Percentiles rank a stretch among this genome's conserved stretches.
Conservation (phyloP, 35 echinoderm and acorn worm species). For the Eucidaris tribuloides region DNA sequence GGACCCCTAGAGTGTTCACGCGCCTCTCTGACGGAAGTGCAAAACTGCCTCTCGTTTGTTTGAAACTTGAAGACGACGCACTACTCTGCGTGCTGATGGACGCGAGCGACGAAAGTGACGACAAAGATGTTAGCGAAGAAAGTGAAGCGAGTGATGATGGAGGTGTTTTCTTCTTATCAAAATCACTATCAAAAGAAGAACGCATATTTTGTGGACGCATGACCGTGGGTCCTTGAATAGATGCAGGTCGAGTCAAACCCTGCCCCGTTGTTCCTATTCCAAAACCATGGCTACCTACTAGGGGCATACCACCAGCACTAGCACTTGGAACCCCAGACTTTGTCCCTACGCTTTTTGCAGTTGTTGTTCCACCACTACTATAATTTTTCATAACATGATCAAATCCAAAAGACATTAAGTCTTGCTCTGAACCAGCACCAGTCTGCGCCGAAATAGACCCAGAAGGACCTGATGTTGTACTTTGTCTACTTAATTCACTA, state of each 20-base stretch:
- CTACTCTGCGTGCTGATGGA: too few species aligned
- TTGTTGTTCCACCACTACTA: background rate
- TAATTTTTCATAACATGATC: conserved; percentile 88
- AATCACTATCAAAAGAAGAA: too few species aligned
- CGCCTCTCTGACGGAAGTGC: too few species aligned
- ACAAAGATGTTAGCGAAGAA: too few species aligned
- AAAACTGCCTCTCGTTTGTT: too few species aligned
- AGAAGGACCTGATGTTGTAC: background rate
- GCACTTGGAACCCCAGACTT: background rate
- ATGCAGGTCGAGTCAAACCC: background rate
- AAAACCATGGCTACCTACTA: background rate
- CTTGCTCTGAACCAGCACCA: conserved; percentile 5
- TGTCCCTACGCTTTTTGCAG: background rate
- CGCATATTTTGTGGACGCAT: too few species aligned
- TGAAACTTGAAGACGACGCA: too few species aligned
- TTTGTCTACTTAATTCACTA: background rate
- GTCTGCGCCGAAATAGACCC: background rate
- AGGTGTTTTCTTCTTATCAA: too few species aligned
- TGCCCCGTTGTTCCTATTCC: conserved; percentile 8
- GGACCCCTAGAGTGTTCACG: background rate
- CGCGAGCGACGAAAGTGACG: too few species aligned
- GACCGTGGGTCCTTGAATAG: too few species aligned
- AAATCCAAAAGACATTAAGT: conserved; percentile 87
- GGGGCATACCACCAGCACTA: background rate
- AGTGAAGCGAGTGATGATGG: too few species aligned